Percentiles rank a stretch among this genome's conserved stretches.
phyloP scores from a whole-genome alignment of 2,113 vertebrate genomes.

The Falcunculus frontatus region DNA sequence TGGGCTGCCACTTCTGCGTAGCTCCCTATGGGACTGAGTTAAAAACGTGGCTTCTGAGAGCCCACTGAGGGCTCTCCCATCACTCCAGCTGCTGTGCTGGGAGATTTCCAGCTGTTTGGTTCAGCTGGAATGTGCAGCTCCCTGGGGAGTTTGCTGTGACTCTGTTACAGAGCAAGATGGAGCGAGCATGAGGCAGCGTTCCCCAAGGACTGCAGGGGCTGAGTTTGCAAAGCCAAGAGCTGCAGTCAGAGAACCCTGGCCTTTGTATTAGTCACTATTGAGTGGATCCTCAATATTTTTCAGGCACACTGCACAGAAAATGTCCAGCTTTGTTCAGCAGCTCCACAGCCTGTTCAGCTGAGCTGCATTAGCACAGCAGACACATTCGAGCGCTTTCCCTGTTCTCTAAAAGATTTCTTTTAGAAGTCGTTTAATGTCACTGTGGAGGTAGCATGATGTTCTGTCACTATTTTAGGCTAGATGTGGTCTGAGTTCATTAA shows the following conservation, averaged over 20 bases:
- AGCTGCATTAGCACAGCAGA: background rate
- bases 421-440: background rate
- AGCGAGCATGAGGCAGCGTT: background rate
- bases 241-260: constrained; percentile 1
- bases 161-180: background rate
- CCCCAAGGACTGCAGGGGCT: background rate
- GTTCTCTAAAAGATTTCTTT: background rate
- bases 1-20: background rate
- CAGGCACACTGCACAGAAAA: background rate
- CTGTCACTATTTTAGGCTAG: background rate
- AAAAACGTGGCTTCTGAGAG: background rate
- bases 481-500: background rate
- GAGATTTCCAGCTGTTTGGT: background rate
- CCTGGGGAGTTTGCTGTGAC: background rate
- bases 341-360: background rate
- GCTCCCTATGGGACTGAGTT: background rate
- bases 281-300: background rate
- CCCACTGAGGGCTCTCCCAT: background rate
- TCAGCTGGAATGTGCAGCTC: background rate
- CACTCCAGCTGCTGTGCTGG: background rate
- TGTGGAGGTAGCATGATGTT: background rate
- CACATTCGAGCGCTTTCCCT: background rate
- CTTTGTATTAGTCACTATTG: background rate
- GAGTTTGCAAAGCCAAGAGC: background rate
- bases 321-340: constrained; percentile 4